These are phyloP conservation scores for Prosapia bicincta DNA, from an alignment of 2,888 invertebrate species.

Conservation along the genomic window DNA sequence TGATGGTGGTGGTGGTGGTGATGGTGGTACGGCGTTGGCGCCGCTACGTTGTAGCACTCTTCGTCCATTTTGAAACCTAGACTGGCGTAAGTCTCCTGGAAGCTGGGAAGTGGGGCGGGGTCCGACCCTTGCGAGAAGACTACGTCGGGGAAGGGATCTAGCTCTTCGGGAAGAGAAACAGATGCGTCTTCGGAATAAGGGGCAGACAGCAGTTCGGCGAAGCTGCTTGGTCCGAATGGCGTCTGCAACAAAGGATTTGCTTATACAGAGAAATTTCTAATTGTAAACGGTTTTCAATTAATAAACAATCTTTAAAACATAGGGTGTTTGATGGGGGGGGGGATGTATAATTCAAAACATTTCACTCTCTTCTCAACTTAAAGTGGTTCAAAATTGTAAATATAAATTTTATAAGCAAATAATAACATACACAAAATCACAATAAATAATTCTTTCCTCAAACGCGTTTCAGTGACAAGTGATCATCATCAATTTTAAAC, in stretches of 20 bases:
- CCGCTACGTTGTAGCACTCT: constrained; percentile 65
- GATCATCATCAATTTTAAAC: too few relatives aligned
- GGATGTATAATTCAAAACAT: too few relatives aligned
- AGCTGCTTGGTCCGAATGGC: constrained; percentile 73
- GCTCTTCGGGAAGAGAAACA: constrained; percentile 65
- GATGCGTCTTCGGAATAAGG: constrained; percentile 70
- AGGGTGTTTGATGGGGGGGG: too few relatives aligned
- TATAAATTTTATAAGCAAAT: too few relatives aligned
- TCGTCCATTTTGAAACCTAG: constrained; percentile 82
- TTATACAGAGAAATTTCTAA: too few relatives aligned
- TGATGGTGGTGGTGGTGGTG: constrained; percentile 47
- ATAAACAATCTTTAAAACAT: too few relatives aligned
- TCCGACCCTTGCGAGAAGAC: constrained; percentile 48
- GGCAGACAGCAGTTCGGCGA: constrained; percentile 71
- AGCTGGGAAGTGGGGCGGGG: constrained; percentile 72
- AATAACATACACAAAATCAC: too few relatives aligned
- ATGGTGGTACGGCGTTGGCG: constrained; percentile 47
- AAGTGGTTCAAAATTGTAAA: too few relatives aligned
- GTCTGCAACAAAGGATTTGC: constrained; percentile 55
- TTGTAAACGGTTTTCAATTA: too few relatives aligned
- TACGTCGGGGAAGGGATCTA: constrained; percentile 71
- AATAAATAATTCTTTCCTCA: too few relatives aligned
- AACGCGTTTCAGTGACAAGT: too few relatives aligned
- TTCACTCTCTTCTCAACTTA: too few relatives aligned
- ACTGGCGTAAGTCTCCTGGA: constrained; percentile 71